A percentile compares a stretch with the other conserved stretches of the same genome.
phyloP scores from a whole-genome alignment of 2,888 invertebrate species.

The Athrips mouffetella region DNA sequence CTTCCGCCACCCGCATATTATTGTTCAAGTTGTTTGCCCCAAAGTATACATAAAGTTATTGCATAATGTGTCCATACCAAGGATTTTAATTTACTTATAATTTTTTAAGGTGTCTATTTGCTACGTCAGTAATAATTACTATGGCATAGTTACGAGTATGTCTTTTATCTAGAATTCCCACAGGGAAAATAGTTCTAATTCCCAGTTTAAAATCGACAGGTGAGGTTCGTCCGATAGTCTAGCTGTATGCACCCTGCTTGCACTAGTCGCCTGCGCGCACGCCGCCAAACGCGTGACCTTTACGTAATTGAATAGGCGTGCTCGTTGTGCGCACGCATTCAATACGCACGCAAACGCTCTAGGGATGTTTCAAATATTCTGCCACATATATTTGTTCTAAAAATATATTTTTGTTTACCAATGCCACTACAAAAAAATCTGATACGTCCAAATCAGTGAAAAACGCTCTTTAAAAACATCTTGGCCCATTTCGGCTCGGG shows the following conservation, averaged over 20 bases:
- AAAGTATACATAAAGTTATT: too few relatives aligned
- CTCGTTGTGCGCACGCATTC: constrained; percentile 47
- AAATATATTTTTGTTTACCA: too few relatives aligned
- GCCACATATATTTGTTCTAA: background rate
- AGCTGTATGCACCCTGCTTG: constrained; percentile 65
- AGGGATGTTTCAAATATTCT: constrained; percentile 1
- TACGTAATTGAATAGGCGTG: constrained; percentile 73
- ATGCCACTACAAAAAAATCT: too few relatives aligned
- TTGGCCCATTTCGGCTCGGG: too few relatives aligned
- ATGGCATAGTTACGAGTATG: background rate
- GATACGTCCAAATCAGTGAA: too few relatives aligned
- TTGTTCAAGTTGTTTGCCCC: too few relatives aligned
- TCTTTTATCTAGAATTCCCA: background rate
- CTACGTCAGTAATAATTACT: too few relatives aligned
- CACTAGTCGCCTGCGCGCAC: constrained; percentile 36
- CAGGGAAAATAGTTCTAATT: constrained; percentile 1
- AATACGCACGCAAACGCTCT: constrained; percentile 57
- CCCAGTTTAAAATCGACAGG: constrained; percentile 18
- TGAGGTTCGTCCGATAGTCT: constrained; percentile 54
- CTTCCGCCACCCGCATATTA: too few relatives aligned
- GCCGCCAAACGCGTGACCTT: constrained; percentile 69
- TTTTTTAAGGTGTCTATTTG: too few relatives aligned
- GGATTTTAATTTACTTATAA: too few relatives aligned
- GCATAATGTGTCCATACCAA: too few relatives aligned
- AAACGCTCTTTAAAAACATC: too few relatives aligned